Percentiles rank a stretch among this genome's conserved stretches.
Evolutionary conservation across 2,888 invertebrate species (phyloP).

Genomic region (Glomeris marginata): DNA sequence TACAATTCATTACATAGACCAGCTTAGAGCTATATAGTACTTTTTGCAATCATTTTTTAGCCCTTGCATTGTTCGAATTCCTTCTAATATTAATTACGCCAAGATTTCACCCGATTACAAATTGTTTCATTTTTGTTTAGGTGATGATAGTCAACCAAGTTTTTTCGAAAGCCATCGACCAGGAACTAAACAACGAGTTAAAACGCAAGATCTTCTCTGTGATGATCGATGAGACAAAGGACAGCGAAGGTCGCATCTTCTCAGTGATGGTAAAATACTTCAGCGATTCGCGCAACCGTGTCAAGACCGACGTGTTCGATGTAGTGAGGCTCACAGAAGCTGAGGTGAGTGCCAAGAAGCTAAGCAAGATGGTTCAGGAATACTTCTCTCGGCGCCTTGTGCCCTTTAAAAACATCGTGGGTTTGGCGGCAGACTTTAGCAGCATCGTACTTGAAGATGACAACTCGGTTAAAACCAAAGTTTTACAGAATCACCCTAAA

Average conservation of each 20-base stretch:
- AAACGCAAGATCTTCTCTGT: conserved; percentile 4
- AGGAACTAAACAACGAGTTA: conserved; percentile 9
- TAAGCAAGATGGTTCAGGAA: not conserved
- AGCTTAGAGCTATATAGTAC: no score
- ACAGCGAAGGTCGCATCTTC: not conserved
- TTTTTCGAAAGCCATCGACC: conserved; percentile 1
- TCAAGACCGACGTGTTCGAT: conserved; percentile 5
- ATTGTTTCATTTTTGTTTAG: no score
- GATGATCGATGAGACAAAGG: conserved; percentile 1
- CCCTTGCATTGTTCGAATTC: no score
- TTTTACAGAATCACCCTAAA: no score
- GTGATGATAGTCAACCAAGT: not conserved
- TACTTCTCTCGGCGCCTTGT: not conserved
- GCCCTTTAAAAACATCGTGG: conserved; percentile 7
- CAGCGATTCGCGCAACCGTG: conserved; percentile 1
- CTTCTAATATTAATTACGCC: no score
- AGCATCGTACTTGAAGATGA: not conserved
- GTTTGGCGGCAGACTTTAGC: conserved; percentile 7
- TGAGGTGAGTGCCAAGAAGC: not conserved
- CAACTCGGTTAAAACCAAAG: no score
- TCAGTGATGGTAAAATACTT: conserved; percentile 8
- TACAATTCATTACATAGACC: no score
- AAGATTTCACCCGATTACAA: no score
- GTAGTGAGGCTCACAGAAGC: conserved; percentile 3
- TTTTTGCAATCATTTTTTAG: no score